A percentile compares a stretch with the other conserved stretches of the same genome.
phyloP scores from a whole-genome alignment of 2,888 invertebrate species.

The Drosophila paramelanica region DNA sequence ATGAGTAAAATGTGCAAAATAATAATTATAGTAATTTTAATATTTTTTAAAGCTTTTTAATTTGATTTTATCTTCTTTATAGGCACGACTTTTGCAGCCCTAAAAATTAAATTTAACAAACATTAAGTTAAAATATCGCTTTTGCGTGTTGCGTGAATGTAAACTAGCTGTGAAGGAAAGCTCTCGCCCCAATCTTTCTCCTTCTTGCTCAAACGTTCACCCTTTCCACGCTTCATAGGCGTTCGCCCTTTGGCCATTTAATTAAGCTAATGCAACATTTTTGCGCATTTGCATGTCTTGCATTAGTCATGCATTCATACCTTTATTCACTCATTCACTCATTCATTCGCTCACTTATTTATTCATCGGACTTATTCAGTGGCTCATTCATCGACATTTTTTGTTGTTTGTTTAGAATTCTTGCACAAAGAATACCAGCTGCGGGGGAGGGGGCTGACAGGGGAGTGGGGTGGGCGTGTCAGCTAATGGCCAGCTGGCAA shows the following conservation, averaged over 20 bases:
- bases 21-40: too few species aligned
- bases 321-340: constrained; percentile 25
- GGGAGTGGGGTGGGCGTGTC: not conserved
- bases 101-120: too few species aligned
- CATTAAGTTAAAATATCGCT: too few species aligned
- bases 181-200: not conserved
- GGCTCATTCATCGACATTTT: constrained; percentile 20
- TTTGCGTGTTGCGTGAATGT: not conserved
- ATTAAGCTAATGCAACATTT: constrained; percentile 62
- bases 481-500: constrained; percentile 44
- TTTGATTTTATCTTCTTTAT: too few species aligned
- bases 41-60: too few species aligned
- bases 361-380: constrained; percentile 14
- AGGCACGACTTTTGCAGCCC: not conserved
- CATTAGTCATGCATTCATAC: constrained; percentile 39
- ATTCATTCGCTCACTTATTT: not conserved
- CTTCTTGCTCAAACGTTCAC: not conserved
- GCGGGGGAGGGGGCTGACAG: not conserved
- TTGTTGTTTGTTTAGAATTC: constrained; percentile 21
- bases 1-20: too few species aligned
- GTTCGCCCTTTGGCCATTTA: constrained; percentile 53
- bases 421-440: constrained; percentile 27
- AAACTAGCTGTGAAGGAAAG: constrained; percentile 5
- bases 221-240: not conserved
- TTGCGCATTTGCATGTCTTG: constrained; percentile 42